phyloP scores from a whole-genome alignment of 2,888 invertebrate genomes.

The Sinopyrophorus schimmeli region DNA sequence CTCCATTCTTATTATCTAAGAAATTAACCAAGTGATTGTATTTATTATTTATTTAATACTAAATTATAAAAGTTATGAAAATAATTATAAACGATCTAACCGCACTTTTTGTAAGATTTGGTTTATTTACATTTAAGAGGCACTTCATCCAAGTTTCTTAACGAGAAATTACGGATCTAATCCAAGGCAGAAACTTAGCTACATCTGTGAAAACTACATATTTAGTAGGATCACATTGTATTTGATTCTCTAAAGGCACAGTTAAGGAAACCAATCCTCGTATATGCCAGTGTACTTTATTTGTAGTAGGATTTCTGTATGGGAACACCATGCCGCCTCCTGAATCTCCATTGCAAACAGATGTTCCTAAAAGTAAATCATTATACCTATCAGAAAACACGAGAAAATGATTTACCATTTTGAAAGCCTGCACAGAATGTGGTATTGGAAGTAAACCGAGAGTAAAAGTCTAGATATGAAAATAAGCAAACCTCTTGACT shows the following conservation, averaged over 20 bases:
- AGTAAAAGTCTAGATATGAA: conserved; percentile 65
- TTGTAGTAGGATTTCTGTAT: no score
- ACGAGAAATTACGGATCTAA: no score
- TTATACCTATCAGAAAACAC: background rate
- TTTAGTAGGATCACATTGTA: conserved; percentile 62
- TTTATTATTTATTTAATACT: no score
- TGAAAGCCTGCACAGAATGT: conserved; percentile 59
- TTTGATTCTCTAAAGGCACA: conserved; percentile 61
- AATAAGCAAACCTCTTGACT: conserved; percentile 63
- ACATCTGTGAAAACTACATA: conserved; percentile 66
- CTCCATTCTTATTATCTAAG: no score
- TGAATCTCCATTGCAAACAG: conserved; percentile 60
- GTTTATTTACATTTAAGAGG: no score
- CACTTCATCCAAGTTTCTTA: no score
- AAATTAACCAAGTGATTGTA: no score
- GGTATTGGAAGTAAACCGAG: conserved; percentile 61
- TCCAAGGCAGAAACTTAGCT: conserved; percentile 61
- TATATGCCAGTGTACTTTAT: conserved; percentile 46
- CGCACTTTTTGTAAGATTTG: no score
- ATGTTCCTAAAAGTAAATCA: conserved; percentile 55
- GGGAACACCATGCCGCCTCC: conserved; percentile 55
- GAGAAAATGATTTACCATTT: conserved; percentile 55
- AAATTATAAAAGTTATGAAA: no score
- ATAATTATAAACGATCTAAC: no score
- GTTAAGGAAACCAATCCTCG: conserved; percentile 63